These are phyloP conservation scores for Euphydryas editha DNA, from an alignment of 2,888 invertebrate genomes.

Conservation along the genomic window DNA sequence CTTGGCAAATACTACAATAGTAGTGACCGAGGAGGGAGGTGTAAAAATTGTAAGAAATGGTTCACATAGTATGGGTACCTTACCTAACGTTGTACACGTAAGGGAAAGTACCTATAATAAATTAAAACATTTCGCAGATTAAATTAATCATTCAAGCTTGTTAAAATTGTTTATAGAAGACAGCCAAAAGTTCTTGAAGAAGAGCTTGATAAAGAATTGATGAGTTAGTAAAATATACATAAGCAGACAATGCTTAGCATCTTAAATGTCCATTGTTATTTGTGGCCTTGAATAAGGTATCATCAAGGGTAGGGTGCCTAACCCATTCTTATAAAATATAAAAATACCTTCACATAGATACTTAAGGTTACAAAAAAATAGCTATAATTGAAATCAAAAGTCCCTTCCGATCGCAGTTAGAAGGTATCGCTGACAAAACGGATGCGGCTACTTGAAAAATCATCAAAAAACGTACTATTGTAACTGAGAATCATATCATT, in stretches of 20 bases:
- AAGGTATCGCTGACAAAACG: slow-evolving; percentile 56
- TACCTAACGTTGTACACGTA: too few species aligned
- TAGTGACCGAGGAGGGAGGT: too few species aligned
- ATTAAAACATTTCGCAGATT: too few species aligned
- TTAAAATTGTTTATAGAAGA: too few species aligned
- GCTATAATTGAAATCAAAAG: slow-evolving; percentile 10
- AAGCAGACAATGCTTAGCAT: background rate
- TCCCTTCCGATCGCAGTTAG: slow-evolving; percentile 21
- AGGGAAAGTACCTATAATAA: too few species aligned
- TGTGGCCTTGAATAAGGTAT: background rate
- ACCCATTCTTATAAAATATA: background rate
- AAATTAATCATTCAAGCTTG: too few species aligned
- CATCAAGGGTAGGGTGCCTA: background rate
- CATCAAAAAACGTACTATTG: slow-evolving; percentile 45
- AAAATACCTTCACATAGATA: background rate
- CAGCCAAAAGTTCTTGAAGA: too few species aligned
- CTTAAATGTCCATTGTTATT: background rate
- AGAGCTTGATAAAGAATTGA: too few species aligned
- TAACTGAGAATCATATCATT: background rate
- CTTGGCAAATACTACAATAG: too few species aligned
- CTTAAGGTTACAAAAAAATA: slow-evolving; percentile 7
- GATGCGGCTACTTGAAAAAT: slow-evolving; percentile 58
- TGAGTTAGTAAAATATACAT: too few species aligned
- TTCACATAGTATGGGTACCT: too few species aligned
- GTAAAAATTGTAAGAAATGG: too few species aligned